Conservation (phyloP, 2,888 invertebrate species). For the Ommatoiulus sabulosus region DNA sequence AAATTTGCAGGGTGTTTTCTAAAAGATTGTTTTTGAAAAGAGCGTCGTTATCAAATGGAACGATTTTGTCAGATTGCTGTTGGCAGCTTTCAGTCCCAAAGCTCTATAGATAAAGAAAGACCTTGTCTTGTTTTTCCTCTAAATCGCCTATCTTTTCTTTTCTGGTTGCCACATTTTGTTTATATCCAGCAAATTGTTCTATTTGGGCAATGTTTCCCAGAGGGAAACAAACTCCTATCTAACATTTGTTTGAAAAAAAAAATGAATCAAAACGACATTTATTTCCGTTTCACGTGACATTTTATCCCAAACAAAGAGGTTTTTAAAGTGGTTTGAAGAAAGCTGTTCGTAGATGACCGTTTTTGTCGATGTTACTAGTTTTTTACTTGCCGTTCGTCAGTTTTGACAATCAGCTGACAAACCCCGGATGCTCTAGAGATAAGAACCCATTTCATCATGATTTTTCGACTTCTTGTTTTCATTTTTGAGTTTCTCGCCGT, state of each 20-base stretch:
- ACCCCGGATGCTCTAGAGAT: not conserved
- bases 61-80: not conserved
- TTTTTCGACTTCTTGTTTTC: too few relatives aligned
- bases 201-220: not conserved
- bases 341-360: not conserved
- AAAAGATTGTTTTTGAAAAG: not conserved
- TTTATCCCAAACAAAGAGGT: not conserved
- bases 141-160: not conserved
- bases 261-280: not conserved
- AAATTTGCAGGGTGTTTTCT: not conserved
- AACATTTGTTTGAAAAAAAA: not conserved
- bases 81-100: not conserved
- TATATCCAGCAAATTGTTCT: not conserved
- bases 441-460: too few relatives aligned
- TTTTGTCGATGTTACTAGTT: not conserved
- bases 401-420: not conserved
- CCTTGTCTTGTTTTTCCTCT: not conserved
- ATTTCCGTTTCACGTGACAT: not conserved
- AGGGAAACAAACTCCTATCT: not conserved
- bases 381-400: not conserved
- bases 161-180: not conserved
- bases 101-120: slow-evolving; percentile 16
- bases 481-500: too few relatives aligned
- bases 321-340: not conserved
- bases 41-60: not conserved